These are phyloP conservation scores for Spialia ferax DNA, from an alignment of 2,888 invertebrate species.

Conservation along the genomic window DNA sequence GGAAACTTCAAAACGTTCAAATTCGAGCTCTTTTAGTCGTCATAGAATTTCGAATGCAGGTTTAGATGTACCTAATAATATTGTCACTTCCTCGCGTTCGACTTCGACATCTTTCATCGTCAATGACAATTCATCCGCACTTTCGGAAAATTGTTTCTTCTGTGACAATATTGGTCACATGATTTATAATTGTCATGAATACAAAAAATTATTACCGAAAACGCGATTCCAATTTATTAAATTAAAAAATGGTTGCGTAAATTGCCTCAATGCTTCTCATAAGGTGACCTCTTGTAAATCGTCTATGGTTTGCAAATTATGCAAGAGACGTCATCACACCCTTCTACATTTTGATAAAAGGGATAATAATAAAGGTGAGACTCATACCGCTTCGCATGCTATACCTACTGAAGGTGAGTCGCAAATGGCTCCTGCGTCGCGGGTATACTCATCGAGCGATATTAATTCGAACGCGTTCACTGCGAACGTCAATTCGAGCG, in stretches of 20 bases:
- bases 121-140: background rate
- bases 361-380: background rate
- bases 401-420: conserved; percentile 9
- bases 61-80: background rate
- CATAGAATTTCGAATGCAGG: background rate
- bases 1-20: background rate
- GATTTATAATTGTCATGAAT: background rate
- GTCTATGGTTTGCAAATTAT: background rate
- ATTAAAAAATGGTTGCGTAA: background rate
- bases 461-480: background rate
- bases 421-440: background rate
- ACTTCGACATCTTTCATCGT: background rate
- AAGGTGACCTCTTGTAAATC: background rate
- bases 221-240: background rate
- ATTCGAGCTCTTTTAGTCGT: background rate
- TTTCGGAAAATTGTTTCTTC: background rate
- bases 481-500: background rate
- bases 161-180: background rate
- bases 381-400: background rate
- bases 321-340: background rate
- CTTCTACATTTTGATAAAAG: background rate
- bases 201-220: background rate
- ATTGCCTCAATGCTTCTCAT: background rate
- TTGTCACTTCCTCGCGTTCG: background rate
- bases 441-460: background rate